These are phyloP conservation scores for Allygus modestus DNA, from an alignment of 2,888 invertebrate genomes.

Conservation along the genomic window DNA sequence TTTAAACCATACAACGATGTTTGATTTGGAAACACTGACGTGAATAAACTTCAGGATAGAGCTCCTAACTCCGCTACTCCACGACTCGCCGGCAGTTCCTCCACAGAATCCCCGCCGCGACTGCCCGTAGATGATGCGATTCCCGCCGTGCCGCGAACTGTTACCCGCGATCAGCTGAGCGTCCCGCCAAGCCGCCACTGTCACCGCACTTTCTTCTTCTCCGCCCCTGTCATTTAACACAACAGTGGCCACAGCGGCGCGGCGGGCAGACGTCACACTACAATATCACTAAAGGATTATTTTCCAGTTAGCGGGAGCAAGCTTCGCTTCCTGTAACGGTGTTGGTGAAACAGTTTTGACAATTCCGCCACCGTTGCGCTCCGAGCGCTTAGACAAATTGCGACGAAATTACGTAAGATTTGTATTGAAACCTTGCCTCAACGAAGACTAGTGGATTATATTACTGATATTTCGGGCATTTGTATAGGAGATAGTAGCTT, in stretches of 20 bases:
- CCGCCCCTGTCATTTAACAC: constrained; percentile 25
- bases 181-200: neutral
- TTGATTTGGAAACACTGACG: neutral
- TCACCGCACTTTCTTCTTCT: constrained; percentile 57
- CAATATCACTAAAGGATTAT: constrained; percentile 20
- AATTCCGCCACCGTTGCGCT: neutral
- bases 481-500: too few species aligned
- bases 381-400: neutral
- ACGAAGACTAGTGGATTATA: too few species aligned
- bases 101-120: constrained; percentile 7
- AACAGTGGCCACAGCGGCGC: constrained; percentile 31
- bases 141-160: constrained; percentile 30
- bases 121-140: constrained; percentile 25
- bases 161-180: constrained; percentile 42
- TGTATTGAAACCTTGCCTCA: too few species aligned
- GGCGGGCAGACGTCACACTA: constrained; percentile 3
- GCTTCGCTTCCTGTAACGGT: constrained; percentile 29
- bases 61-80: too few species aligned
- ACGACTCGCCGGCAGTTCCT: neutral
- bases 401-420: too few species aligned
- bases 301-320: constrained; percentile 18
- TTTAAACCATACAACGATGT: neutral
- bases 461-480: too few species aligned
- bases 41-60: too few species aligned
- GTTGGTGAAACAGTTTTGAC: constrained; percentile 11